Percentiles rank a stretch among this genome's conserved stretches.
Conservation (phyloP, 2,888 invertebrate genomes). For the Polymixis lichenea region DNA sequence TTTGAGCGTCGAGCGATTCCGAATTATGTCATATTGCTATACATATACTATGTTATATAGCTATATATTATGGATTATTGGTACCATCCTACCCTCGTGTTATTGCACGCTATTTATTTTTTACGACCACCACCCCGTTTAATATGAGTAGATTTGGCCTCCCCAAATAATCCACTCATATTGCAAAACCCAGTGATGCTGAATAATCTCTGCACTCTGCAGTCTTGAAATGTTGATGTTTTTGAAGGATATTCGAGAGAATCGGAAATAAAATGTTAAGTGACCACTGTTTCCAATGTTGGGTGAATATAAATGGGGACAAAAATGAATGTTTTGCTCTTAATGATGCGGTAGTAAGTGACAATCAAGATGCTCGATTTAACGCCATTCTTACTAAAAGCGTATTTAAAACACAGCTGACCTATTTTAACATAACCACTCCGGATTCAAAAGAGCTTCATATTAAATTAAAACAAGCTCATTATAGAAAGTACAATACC, state of each 20-base stretch:
- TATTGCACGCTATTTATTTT: constrained; percentile 68
- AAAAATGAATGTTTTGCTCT: constrained; percentile 46
- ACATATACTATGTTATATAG: constrained; percentile 28
- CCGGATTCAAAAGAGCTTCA: constrained; percentile 33
- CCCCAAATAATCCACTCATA: constrained; percentile 65
- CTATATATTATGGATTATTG: constrained; percentile 58
- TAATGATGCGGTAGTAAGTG: constrained; percentile 51
- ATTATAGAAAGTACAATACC: constrained; percentile 46
- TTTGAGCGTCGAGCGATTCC: constrained; percentile 63
- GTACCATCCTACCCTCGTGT: constrained; percentile 61
- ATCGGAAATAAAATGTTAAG: constrained; percentile 41
- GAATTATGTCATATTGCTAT: constrained; percentile 68
- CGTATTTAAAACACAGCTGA: constrained; percentile 49
- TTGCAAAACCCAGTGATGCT: constrained; percentile 39
- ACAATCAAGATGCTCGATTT: constrained; percentile 53
- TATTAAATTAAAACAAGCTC: constrained; percentile 39
- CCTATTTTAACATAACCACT: constrained; percentile 49
- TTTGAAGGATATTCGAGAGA: constrained; percentile 35
- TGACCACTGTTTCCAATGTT: constrained; percentile 37
- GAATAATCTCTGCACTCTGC: constrained; percentile 54
- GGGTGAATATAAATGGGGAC: constrained; percentile 58
- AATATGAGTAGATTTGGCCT: constrained; percentile 62
- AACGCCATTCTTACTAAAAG: constrained; percentile 35
- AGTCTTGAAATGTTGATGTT: constrained; percentile 41
- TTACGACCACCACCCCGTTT: constrained; percentile 61